Base-by-base conservation (phyloP, 64 coral and sea anemone species). In the Stylophora pistillata region DNA sequence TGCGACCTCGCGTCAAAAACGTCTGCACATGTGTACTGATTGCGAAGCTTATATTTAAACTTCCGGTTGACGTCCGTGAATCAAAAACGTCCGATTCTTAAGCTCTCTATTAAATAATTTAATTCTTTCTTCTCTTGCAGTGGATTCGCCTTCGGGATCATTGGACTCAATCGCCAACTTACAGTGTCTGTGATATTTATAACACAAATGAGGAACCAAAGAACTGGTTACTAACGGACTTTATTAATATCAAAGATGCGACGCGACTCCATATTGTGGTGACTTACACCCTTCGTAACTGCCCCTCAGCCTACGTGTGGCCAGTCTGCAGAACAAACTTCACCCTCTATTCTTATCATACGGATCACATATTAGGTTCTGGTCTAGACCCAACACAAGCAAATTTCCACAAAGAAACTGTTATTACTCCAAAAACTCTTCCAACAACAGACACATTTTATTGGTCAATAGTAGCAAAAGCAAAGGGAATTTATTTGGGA, bases 161-260 rank as follows among this genome's bases (percentile, higher is more conserved):
- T n/a, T 66, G 58, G 68, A 11, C 0, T 68, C 0, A 0, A 5
- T 25, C 5, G 1, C 6, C 0, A 20, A 13, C 0, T 10, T 91
- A 76, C 23, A 23, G n/a, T 3, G 89, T 58, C 1, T 86, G 89
- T 33, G 89, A 91, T 29, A 52, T 82, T 17, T 14, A 14, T 3
- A 30, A 11, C 17, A 10, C 0, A 28, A 85, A 6, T 0, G 31
- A 18, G 62, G 73, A 78, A 71, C 89, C 89, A 58, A 86, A 4
- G 0, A 86, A 85, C 89, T 91, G 89, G 89, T 58, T 91, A 41
- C 41, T 58, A 71, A 91, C 81, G 1, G 17, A 77, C 56, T 91
- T 77, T 74, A 91, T 91, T 86, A 29, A 75, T 68, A 1, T 71
- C 2, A 86, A 31, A 16, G 71, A 76, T 78, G 89, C 89, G 14